Percentiles rank a stretch among this genome's conserved stretches.
Conservation (phyloP, 2,113 vertebrate genomes). For the Variabilichromis moorii region DNA sequence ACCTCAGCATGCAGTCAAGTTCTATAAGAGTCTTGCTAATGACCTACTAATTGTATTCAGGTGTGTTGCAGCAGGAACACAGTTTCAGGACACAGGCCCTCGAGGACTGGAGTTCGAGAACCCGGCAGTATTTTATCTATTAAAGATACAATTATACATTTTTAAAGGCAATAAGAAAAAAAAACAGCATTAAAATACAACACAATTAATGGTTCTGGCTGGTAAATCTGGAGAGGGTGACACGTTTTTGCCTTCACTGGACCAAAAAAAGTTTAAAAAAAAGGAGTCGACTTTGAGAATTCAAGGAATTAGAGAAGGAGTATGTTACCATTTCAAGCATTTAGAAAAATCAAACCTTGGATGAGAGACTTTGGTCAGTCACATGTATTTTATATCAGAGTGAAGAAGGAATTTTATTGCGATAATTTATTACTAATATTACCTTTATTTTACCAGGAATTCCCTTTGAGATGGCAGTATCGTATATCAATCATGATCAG, state of each 20-base stretch:
- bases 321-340: neutral
- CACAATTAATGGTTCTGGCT: neutral
- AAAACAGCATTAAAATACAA: neutral
- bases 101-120: neutral
- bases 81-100: neutral
- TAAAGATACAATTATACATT: neutral
- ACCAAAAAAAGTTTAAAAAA: rapidly evolving
- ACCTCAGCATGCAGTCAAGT: neutral
- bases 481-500: neutral
- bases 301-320: neutral
- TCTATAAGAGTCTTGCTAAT: neutral
- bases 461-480: neutral
- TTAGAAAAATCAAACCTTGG: neutral
- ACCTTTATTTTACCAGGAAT: neutral
- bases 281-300: neutral
- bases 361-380: neutral
- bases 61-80: neutral
- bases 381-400: neutral
- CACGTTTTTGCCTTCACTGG: neutral
- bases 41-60: neutral
- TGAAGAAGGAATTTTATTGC: neutral
- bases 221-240: neutral
- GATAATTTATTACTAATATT: neutral
- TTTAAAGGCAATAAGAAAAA: neutral
- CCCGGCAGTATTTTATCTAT: neutral